Evolutionary conservation across 2,888 invertebrate genomes (phyloP), one percentile per base, ranked within the genome.

Genomic region (Drosophila helvetica): DNA sequence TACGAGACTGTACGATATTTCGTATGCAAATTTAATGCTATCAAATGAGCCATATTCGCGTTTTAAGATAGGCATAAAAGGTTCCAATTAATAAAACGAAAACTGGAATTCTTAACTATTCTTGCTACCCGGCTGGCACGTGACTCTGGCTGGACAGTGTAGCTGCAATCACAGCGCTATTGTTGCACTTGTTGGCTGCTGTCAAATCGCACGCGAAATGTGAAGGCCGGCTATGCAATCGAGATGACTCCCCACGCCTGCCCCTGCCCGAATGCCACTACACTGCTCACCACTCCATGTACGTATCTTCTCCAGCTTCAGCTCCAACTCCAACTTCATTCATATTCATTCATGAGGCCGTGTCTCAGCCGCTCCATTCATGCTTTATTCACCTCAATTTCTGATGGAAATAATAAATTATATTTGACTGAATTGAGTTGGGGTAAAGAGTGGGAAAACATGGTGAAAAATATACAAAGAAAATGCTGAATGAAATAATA

Each of bases 171-270:
- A 59, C 67, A 62, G 63, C 55, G 63, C 77, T 66, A 77, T 86
- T 86, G 84, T 80, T 80, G 80, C 73, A 64, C 73, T 74, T 75
- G 57, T 65, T 66, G 66, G 50, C 42, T 65, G 65, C 65, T 65
- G 65, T 56, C 74, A 74, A 69, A 51, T 59, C 60, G 64, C 75
- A 71, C 72, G 79, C 77, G 70, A 85, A 85, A 85, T 87, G 84
- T 85, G 86, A 85, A 85, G 84, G 84, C 80, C 87, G 80, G 45
- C 67, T 43, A 45, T 73, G 66, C 72, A 66, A 72, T 56, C 59
- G 52, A 45, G 65, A 66, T 48, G 42, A 42, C 33, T 46, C 17
- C 25, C 22, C 50, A 30, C 60, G 47, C 33, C 64, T 48, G 15
- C 60, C 50, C 33, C 64, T 48, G 15, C 17, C 25, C 15, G 51